phyloP scores from a whole-genome alignment of 2,113 vertebrate genomes.

The Neolamprologus kungweensis region DNA sequence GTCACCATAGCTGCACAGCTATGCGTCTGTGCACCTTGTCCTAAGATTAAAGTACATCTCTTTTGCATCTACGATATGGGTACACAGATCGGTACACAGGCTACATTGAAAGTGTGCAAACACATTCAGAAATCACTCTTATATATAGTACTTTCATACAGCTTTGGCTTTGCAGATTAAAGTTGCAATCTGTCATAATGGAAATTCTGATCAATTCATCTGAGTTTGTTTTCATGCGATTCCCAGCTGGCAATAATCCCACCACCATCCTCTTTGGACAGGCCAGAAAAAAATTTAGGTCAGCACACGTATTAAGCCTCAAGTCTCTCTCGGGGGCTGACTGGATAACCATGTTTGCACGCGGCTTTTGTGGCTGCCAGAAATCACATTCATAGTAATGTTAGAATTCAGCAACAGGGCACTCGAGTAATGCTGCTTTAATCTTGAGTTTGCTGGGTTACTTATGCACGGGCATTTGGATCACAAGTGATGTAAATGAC shows the following conservation, averaged over 20 bases:
- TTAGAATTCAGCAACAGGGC: neutral
- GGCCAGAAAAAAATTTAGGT: conserved; percentile 56
- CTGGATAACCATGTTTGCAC: neutral
- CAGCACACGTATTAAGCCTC: conserved; percentile 49
- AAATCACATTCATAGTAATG: neutral
- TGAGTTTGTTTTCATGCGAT: conserved; percentile 3
- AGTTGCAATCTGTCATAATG: neutral
- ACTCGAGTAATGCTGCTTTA: neutral
- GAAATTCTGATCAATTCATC: conserved; percentile 5
- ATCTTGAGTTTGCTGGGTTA: neutral
- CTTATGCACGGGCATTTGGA: neutral
- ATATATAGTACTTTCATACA: neutral
- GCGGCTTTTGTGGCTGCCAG: neutral
- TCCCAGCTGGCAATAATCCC: conserved; percentile 43
- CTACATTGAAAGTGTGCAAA: neutral
- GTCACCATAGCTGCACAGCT: neutral
- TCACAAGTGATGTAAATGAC: neutral
- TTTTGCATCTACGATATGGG: neutral
- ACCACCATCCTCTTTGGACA: conserved; percentile 53
- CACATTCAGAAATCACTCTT: neutral
- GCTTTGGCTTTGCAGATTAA: neutral
- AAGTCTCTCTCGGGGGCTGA: neutral
- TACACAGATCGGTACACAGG: neutral
- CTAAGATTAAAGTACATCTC: neutral
- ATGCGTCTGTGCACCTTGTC: neutral